A percentile compares a stretch with the other conserved stretches of the same genome.
Evolutionary conservation across 2,888 invertebrate genomes (phyloP).

Genomic region (Phyllotreta striolata): DNA sequence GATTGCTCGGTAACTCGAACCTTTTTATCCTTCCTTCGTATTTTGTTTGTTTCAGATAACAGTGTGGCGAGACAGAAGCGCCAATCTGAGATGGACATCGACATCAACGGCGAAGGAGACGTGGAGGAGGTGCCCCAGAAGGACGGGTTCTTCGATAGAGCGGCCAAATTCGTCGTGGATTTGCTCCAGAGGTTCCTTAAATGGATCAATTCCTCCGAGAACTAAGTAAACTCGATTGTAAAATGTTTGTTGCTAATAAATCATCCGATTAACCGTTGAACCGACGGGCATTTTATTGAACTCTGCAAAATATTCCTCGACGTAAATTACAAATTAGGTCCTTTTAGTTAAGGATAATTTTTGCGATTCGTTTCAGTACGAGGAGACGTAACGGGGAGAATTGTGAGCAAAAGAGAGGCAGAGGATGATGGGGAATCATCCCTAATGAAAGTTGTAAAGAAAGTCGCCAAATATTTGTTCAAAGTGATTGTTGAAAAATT

Average conservation of each 20-base stretch:
- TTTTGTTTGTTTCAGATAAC: slow-evolving; percentile 18
- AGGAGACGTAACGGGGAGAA: slow-evolving; percentile 3
- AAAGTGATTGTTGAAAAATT: slow-evolving; percentile 27
- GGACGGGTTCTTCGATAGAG: slow-evolving; percentile 59
- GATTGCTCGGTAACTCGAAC: neutral
- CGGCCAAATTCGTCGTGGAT: slow-evolving; percentile 60
- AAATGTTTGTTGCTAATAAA: neutral
- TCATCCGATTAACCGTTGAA: slow-evolving; percentile 1
- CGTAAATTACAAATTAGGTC: neutral
- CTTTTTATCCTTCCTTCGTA: slow-evolving; percentile 2
- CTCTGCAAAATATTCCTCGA: slow-evolving; percentile 31
- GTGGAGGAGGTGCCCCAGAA: slow-evolving; percentile 36
- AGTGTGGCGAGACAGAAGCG: slow-evolving; percentile 30
- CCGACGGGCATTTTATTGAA: slow-evolving; percentile 11
- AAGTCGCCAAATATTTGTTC: slow-evolving; percentile 24
- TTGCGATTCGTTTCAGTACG: slow-evolving; percentile 18
- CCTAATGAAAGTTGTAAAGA: slow-evolving; percentile 26
- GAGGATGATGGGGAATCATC: slow-evolving; percentile 4
- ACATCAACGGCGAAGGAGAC: slow-evolving; percentile 32
- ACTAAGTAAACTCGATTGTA: slow-evolving; percentile 19
- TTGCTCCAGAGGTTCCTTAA: slow-evolving; percentile 61
- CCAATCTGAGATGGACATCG: slow-evolving; percentile 42
- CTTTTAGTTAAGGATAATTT: neutral
- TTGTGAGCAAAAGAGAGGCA: slow-evolving; percentile 29
- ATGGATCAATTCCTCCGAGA: slow-evolving; percentile 59